Evolutionary conservation across 2,888 invertebrate species (phyloP).

Genomic region (Cheilosia urbana): DNA sequence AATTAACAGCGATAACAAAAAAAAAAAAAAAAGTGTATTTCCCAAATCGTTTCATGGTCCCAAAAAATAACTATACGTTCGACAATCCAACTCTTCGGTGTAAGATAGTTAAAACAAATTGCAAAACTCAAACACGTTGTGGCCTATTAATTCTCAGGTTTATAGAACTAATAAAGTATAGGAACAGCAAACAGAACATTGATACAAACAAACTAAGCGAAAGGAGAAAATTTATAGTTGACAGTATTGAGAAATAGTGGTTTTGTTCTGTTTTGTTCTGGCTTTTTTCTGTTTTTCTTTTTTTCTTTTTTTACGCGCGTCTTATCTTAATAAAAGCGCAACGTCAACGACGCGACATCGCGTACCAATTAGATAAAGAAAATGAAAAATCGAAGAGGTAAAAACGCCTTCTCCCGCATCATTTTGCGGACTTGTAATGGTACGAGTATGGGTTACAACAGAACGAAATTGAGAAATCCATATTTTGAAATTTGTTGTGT

Average conservation of each 20-base stretch:
- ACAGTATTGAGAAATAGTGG: neutral
- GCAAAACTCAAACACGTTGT: neutral
- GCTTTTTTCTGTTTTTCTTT: neutral
- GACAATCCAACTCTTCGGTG: neutral
- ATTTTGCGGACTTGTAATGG: neutral
- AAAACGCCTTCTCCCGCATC: constrained; percentile 30
- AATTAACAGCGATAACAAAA: neutral
- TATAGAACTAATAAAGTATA: neutral
- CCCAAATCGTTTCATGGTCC: neutral
- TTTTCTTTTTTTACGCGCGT: neutral
- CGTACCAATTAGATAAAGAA: constrained; percentile 64
- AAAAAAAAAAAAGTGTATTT: no score
- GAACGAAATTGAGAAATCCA: constrained; percentile 1
- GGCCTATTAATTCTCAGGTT: neutral
- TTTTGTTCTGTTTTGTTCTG: neutral
- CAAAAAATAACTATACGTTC: neutral
- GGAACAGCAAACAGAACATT: neutral
- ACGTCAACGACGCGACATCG: neutral
- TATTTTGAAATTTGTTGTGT: neutral
- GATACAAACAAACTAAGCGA: neutral
- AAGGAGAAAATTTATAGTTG: neutral
- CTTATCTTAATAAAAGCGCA: neutral
- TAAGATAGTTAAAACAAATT: no score
- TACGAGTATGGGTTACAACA: neutral
- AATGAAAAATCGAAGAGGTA: constrained; percentile 30